Evolutionary conservation across 2,113 vertebrate species (phyloP), one percentile per base, ranked within the genome.

Genomic region (Accipiter cooperii): DNA sequence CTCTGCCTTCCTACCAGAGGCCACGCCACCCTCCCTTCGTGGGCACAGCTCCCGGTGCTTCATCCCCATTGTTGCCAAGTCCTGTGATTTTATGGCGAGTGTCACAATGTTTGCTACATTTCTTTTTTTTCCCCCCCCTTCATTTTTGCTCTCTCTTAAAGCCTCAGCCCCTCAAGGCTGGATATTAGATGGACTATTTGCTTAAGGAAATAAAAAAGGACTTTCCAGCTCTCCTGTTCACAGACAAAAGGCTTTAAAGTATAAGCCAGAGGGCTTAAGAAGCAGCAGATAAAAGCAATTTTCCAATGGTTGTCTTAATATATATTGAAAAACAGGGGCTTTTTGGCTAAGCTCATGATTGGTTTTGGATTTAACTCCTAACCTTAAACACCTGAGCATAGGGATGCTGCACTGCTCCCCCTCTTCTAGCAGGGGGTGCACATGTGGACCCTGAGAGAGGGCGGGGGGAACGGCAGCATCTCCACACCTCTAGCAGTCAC

Each of bases 181-280:
- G 71, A 84, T 84, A 86, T 66, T 70, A 77, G 88, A 94, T 55
- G 76, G 92, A 76, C 93, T 93, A 33, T 95, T 96, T 77, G 68
- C 92, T 96, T 84, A 91, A 95, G 73, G 90, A 97, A 96, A 95
- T 92, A 86, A 86, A 90, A 94, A 90, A 80, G 46, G 76, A 47
- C 71, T 93, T 92, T 92, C 80, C 86, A 90, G 76, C 60, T 91
- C 82, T 93, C 33, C 64, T 84, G 64, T 51, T 94, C 83, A 68
- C 86, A 93, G 71, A 97, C 85, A 95, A 95, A 93, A 89, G 51
- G 76, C 64, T 97, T 93, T 91, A 88, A 90, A 95, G 38, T 36
- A 54, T 80, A 90, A 94, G 87, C 66, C 83, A 80, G 52, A 73
- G 34, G 68, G 78, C 75, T 96, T 80, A 87, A 54, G 85, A 93